Conservation (phyloP, 2,797 vertebrate genomes). For the Enteromius argenteus region DNA sequence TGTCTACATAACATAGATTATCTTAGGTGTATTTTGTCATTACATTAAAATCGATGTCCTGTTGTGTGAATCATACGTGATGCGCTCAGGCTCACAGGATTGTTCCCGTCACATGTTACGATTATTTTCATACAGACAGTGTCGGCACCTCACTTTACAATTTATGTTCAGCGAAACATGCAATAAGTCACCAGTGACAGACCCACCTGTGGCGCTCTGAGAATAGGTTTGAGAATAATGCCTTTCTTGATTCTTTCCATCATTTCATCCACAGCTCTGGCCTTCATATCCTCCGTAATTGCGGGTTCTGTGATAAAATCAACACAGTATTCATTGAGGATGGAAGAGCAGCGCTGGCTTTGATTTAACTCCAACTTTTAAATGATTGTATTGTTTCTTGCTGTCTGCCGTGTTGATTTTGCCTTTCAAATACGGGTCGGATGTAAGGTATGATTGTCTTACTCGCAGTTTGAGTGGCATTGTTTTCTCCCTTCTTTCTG, state of each 20-base stretch:
- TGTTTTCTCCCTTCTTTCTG: slow-evolving; percentile 64
- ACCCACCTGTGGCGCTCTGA: slow-evolving; percentile 66
- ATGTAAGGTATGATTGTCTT: slow-evolving; percentile 48
- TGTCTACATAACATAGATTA: background rate
- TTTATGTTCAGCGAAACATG: background rate
- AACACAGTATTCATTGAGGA: background rate
- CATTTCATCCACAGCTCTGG: slow-evolving; percentile 85
- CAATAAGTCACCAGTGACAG: background rate
- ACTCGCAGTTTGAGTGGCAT: slow-evolving; percentile 57
- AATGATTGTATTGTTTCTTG: background rate
- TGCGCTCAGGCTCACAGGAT: background rate
- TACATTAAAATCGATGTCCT: too few species aligned
- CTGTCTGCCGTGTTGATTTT: background rate
- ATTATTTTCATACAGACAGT: slow-evolving; percentile 14
- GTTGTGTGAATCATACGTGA: background rate
- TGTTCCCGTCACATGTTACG: background rate
- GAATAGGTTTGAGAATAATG: slow-evolving; percentile 75
- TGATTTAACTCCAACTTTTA: background rate
- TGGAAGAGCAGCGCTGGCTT: background rate
- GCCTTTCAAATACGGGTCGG: background rate
- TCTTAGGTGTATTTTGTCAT: background rate
- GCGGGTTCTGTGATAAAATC: slow-evolving; percentile 56
- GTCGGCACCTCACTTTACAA: background rate
- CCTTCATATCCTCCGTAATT: slow-evolving; percentile 58
- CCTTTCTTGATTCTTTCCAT: slow-evolving; percentile 85